phyloP scores from a whole-genome alignment of 2,797 vertebrate species.

The Parauchenoglanis ngamensis region DNA sequence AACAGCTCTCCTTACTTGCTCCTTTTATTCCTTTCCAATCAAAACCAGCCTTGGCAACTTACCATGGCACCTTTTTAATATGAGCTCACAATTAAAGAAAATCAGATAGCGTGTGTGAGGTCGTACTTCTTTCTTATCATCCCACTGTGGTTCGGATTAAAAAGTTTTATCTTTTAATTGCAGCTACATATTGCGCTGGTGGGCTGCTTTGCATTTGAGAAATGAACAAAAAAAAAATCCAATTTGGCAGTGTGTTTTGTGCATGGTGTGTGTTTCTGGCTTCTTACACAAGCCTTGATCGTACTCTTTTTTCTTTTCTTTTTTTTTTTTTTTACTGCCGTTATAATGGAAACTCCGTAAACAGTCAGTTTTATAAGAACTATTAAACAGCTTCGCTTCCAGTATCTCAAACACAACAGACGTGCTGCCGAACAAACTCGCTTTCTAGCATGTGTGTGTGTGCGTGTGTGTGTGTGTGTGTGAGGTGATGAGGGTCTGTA shows the following conservation, averaged over 20 bases:
- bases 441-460: conserved; percentile 22
- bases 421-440: conserved; percentile 27
- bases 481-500: conserved; percentile 51
- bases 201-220: conserved; percentile 16
- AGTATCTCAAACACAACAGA: conserved; percentile 36
- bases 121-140: conserved; percentile 42
- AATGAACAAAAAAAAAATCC: conserved; percentile 23
- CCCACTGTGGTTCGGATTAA: conserved; percentile 28
- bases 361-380: conserved; percentile 40
- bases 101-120: conserved; percentile 52
- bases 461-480: conserved; percentile 14
- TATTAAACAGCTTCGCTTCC: conserved; percentile 33
- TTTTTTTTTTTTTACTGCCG: conserved; percentile 15
- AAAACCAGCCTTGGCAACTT: background rate
- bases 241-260: conserved; percentile 18
- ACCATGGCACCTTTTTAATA: conserved; percentile 34
- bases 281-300: conserved; percentile 16
- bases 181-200: conserved; percentile 32
- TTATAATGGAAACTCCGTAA: conserved; percentile 40
- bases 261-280: conserved; percentile 6
- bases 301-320: background rate
- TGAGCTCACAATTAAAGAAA: conserved; percentile 42
- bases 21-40: background rate
- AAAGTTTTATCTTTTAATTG: conserved; percentile 60
- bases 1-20: background rate